Percentiles rank a stretch among this genome's conserved stretches.
Evolutionary conservation across 2,113 vertebrate genomes (phyloP).

Genomic region (Silurus glanis): DNA sequence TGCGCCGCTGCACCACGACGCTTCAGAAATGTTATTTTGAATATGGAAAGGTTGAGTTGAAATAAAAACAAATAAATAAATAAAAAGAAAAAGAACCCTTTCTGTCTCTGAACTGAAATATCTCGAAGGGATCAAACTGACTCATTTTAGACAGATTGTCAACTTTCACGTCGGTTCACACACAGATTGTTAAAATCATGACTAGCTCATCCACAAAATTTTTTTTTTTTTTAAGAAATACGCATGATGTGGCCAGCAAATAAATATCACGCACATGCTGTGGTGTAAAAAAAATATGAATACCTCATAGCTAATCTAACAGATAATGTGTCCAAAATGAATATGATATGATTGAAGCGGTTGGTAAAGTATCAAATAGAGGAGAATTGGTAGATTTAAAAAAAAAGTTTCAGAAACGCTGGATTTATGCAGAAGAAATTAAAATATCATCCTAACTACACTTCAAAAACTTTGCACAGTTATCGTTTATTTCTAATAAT

Average conservation of each 20-base stretch:
- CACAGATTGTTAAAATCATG: constrained; percentile 16
- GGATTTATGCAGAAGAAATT: neutral
- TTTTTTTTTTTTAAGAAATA: neutral
- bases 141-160: constrained; percentile 36
- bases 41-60: constrained; percentile 66
- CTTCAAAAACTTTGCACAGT: neutral
- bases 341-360: neutral
- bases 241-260: neutral
- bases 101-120: neutral
- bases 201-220: neutral
- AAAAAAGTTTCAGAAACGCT: neutral
- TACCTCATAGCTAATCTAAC: neutral
- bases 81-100: neutral
- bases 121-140: constrained; percentile 11
- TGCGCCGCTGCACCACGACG: constrained; percentile 61
- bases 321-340: neutral
- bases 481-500: neutral
- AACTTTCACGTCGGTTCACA: neutral
- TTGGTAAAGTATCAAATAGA: neutral
- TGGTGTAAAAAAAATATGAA: neutral
- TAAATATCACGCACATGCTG: neutral
- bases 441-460: neutral
- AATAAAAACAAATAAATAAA: constrained; percentile 46
- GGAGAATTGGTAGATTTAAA: too few species aligned
- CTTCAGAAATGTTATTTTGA: constrained; percentile 72